Evolutionary conservation across 2,113 vertebrate species (phyloP).

Genomic region (Ascaphus truei): DNA sequence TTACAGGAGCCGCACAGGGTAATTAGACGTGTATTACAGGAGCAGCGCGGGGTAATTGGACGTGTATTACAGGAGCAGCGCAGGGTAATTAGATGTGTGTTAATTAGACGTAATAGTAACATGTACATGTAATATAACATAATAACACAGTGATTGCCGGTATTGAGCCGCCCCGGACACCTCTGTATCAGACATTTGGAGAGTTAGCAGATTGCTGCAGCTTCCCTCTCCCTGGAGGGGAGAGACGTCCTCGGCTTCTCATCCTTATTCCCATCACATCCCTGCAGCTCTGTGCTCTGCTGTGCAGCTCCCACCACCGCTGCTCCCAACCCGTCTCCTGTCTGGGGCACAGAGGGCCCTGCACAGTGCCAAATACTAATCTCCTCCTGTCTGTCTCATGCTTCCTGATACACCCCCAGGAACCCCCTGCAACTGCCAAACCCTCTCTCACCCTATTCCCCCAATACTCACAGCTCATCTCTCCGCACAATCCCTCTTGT

Average conservation of each 20-base stretch:
- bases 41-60: background rate
- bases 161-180: background rate
- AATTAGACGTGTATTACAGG: background rate
- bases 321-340: conserved; percentile 17
- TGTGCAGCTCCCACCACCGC: background rate
- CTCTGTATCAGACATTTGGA: conserved; percentile 3
- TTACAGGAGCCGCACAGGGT: background rate
- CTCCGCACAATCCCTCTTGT: background rate
- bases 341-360: conserved; percentile 4
- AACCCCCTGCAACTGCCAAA: background rate
- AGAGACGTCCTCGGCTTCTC: conserved; percentile 6
- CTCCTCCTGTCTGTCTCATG: conserved; percentile 1
- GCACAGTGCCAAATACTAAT: conserved; percentile 4
- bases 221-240: conserved; percentile 20
- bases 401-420: background rate
- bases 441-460: background rate
- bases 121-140: background rate
- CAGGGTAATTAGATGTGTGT: background rate
- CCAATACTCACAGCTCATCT: background rate
- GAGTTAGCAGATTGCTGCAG: conserved; percentile 28
- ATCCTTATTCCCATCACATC: conserved; percentile 28
- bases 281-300: background rate
- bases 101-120: too few relatives aligned
- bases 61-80: background rate
- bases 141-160: background rate